Base-by-base conservation (phyloP, 2,113 vertebrate species). In the Colossoma macropomum region DNA sequence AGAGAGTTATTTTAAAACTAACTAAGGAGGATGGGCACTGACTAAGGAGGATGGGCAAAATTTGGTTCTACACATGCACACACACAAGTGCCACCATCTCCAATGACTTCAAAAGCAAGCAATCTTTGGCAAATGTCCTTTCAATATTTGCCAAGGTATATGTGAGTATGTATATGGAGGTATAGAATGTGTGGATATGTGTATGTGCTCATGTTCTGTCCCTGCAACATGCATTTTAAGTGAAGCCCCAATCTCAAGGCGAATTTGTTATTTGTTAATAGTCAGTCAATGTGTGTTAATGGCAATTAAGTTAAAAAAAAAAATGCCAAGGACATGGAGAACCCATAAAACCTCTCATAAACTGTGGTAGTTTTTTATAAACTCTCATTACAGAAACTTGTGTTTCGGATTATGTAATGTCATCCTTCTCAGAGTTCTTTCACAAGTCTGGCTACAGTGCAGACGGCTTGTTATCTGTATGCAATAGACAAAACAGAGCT, bases 261-360 rank as follows among this genome's bases (percentile, higher is more conserved):
- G n/a, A n/a, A n/a, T n/a, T n/a, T n/a, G n/a, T n/a, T n/a, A n/a
- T n/a, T n/a, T n/a, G n/a, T n/a, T n/a, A n/a, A n/a, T n/a, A n/a
- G n/a, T n/a, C n/a, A n/a, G n/a, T n/a, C n/a, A n/a, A n/a, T n/a
- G n/a, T n/a, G n/a, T n/a, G n/a, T n/a, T n/a, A n/a, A n/a, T n/a
- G n/a, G n/a, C n/a, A n/a, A n/a, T n/a, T n/a, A n/a, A n/a, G n/a
- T n/a, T n/a, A n/a, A n/a, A n/a, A n/a, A n/a, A n/a, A n/a, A n/a
- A n/a, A n/a, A n/a, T 59, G 62, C 62, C 65, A 68, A 84, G 41
- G 52, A 84, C 79, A 79, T 75, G 48, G 23, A 60, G 54, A 78
- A 68, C 19, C 48, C 63, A 77, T 83, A 84, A 81, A 78, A 50
- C n/a, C 28, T 59, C 52, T 48, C 2, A 82, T 56, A 86, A 60